Base-by-base conservation (phyloP, 2,113 vertebrate genomes). In the Grantiella picta region DNA sequence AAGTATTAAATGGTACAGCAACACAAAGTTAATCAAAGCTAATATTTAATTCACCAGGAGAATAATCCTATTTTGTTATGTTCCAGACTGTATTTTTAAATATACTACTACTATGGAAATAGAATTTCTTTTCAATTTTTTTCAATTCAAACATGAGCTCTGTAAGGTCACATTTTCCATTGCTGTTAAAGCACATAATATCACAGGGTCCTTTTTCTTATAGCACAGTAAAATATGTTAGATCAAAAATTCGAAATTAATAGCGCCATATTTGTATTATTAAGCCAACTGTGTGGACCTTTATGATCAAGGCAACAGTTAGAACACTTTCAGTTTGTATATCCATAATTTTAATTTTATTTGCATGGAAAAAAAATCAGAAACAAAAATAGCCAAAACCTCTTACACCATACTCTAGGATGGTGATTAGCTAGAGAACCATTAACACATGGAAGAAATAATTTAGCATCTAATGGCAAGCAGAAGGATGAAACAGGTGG, bases 1-100 rank as follows among this genome's bases (percentile, higher is more conserved):
- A 95, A 64, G 38, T 87, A 97, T 97, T 96, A 97, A 95, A 92
- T 92, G 52, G n/a, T 86, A 85, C 44, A 82, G 40, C 31, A 69
- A 77, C 15, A 69, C 57, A 61, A 91, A 91, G 42, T 78, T 91
- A 92, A 95, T 96, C 35, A 77, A 95, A 94, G 68, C 87, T 75
- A 93, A 59, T 95, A 73, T 83, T 95, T 92, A 85, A 92, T 85
- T 94, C 77, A 81, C 22, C 10, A 35, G 40, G 63, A 92, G 31
- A 82, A 49, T 92, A 89, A 84, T 76, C 20, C 11, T 1, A 1
- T 69, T 92, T 85, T 86, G 36, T 61, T 93, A 10, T 65, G 16
- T 70, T 86, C 27, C 73, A 81, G 66, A n/a, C 2, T 25, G 33
- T 40, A 29, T 54, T 95, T 96, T 81, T 36, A 86, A 96, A 86